Conservation (phyloP, 2,113 vertebrate genomes). For the Leiothrix lutea region DNA sequence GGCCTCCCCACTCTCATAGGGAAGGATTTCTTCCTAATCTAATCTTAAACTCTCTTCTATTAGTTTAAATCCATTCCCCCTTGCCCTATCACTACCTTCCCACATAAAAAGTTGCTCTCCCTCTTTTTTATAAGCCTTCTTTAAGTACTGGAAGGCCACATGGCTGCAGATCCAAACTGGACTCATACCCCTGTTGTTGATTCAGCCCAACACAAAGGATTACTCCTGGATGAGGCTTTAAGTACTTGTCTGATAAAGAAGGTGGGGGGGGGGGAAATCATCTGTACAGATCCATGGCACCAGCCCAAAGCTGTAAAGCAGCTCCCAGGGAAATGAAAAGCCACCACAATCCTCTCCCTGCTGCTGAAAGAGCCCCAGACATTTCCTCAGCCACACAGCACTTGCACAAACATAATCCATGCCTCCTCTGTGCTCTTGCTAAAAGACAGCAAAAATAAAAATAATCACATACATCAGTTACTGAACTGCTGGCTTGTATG, state of each 20-base stretch:
- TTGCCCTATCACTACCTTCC: neutral
- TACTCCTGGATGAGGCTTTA: neutral
- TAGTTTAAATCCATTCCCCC: neutral
- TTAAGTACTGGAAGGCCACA: neutral
- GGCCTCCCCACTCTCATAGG: neutral
- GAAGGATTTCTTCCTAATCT: neutral
- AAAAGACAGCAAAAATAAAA: neutral
- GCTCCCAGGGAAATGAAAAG: neutral
- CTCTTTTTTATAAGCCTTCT: neutral
- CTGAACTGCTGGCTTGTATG: neutral
- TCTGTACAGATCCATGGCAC: neutral
- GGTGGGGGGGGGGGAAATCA: neutral
- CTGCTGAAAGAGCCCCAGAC: neutral
- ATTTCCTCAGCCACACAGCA: neutral
- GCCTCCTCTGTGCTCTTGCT: neutral
- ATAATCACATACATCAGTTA: neutral
- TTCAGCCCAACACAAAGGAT: neutral
- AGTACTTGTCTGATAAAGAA: neutral
- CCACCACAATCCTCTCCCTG: neutral
- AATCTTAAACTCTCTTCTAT: neutral
- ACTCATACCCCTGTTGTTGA: neutral
- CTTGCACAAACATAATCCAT: neutral
- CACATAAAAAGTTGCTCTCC: rapidly evolving
- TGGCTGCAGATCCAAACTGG: neutral
- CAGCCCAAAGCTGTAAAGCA: neutral